These are phyloP conservation scores for Trichogramma evanescens DNA, from an alignment of 2,888 invertebrate species.

Conservation along the genomic window DNA sequence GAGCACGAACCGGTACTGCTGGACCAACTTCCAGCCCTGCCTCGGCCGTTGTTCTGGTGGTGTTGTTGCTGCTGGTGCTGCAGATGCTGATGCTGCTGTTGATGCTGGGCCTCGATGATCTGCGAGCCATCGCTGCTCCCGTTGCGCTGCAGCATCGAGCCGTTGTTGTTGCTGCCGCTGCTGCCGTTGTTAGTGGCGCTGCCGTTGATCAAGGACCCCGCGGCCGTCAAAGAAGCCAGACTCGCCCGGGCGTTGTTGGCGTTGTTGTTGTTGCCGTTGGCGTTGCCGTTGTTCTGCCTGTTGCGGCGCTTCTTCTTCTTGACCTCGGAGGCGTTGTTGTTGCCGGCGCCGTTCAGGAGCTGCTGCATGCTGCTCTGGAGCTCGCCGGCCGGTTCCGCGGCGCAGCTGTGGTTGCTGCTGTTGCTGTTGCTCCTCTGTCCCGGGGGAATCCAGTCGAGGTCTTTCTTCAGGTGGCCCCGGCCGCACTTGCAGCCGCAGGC, in stretches of 20 bases:
- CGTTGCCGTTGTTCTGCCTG: constrained; percentile 54
- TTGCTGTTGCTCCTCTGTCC: constrained; percentile 40
- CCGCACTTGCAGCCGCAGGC: constrained; percentile 92
- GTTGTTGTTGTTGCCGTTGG: constrained; percentile 34
- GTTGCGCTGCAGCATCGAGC: constrained; percentile 26
- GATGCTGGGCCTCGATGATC: constrained; percentile 33
- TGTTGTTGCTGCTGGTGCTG: too few relatives aligned
- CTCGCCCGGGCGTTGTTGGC: background rate
- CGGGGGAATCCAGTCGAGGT: constrained; percentile 69
- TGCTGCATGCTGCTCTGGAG: background rate
- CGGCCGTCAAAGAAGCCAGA: constrained; percentile 13
- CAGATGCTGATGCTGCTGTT: too few relatives aligned
- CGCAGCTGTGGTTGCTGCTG: constrained; percentile 31
- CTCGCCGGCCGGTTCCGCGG: background rate
- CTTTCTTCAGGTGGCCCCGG: constrained; percentile 87
- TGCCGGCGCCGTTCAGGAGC: constrained; percentile 36
- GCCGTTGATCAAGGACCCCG: constrained; percentile 20
- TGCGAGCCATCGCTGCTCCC: constrained; percentile 30
- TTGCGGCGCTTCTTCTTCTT: constrained; percentile 65
- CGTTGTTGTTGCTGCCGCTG: constrained; percentile 14
- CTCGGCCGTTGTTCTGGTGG: constrained; percentile 43
- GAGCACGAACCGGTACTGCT: constrained; percentile 75
- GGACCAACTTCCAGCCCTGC: constrained; percentile 69
- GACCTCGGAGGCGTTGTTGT: constrained; percentile 48
- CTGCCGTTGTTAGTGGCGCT: constrained; percentile 14